phyloP scores from a whole-genome alignment of 1,140 invertebrate species.

The Oreohelix idahoensis region DNA sequence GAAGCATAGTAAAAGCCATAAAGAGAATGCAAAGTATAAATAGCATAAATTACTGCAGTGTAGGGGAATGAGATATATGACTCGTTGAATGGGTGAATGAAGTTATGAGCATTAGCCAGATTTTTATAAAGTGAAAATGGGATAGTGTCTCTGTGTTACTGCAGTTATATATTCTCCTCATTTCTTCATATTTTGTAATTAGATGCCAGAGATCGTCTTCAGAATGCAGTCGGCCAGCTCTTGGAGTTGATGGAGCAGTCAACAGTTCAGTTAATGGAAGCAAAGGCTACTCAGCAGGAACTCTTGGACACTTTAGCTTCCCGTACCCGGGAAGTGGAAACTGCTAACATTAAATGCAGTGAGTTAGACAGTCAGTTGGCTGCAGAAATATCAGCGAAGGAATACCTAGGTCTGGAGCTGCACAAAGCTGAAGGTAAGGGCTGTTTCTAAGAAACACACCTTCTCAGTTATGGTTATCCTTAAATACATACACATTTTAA shows the following conservation, averaged over 20 bases:
- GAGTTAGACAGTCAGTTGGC: conserved; percentile 65
- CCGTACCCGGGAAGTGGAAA: conserved; percentile 49
- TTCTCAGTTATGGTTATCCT: too few relatives aligned
- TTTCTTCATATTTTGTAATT: conserved; percentile 35
- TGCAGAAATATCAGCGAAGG: conserved; percentile 64
- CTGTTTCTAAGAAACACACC: too few relatives aligned
- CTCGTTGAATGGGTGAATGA: too few relatives aligned
- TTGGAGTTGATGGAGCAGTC: conserved; percentile 68
- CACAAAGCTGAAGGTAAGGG: conserved; percentile 68
- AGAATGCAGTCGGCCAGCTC: conserved; percentile 61
- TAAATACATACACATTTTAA: too few relatives aligned
- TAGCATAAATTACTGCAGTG: too few relatives aligned
- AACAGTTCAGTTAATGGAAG: conserved; percentile 64
- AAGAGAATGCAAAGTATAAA: too few relatives aligned
- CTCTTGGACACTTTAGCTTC: conserved; percentile 54
- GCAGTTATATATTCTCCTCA: too few relatives aligned
- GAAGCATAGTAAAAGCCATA: too few relatives aligned
- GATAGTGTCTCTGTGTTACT: too few relatives aligned
- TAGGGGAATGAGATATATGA: too few relatives aligned
- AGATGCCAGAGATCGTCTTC: conserved; percentile 66
- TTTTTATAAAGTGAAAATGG: too few relatives aligned
- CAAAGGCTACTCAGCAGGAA: conserved; percentile 60
- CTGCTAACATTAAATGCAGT: conserved; percentile 46
- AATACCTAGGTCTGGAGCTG: conserved; percentile 69
- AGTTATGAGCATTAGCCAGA: too few relatives aligned